Percentiles rank a stretch among this genome's conserved stretches.
Evolutionary conservation across 37 sponge, comb jelly and placozoan species (phyloP).

Genomic region (Hexactinellida sp.): DNA sequence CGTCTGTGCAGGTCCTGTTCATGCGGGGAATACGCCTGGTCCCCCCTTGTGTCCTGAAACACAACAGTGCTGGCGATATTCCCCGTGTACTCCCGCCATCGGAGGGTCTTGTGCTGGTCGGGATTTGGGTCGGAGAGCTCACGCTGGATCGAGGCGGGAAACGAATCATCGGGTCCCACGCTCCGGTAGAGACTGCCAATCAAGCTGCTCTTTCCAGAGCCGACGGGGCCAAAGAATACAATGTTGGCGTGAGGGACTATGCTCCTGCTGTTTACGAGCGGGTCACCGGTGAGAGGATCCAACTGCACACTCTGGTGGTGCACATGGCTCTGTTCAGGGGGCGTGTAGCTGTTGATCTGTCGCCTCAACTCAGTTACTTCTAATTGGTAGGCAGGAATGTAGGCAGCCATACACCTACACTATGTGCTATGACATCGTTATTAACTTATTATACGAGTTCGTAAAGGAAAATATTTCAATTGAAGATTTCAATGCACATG

Average conservation of each 20-base stretch:
- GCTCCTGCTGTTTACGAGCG: not conserved
- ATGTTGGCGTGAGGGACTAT: conserved; percentile 20
- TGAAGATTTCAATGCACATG: no score
- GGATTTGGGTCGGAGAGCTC: conserved; percentile 50
- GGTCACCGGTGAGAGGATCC: conserved; percentile 3
- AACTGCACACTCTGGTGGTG: not conserved
- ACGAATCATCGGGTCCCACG: conserved; percentile 32
- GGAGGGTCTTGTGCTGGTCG: conserved; percentile 64
- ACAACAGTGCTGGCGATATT: conserved; percentile 53
- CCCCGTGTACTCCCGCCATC: conserved; percentile 59
- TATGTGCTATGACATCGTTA: no score
- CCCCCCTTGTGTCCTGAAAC: conserved; percentile 81
- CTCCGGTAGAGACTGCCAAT: conserved; percentile 75
- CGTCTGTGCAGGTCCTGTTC: conserved; percentile 35
- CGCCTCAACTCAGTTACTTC: not conserved
- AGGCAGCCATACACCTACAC: not conserved
- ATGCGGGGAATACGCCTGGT: conserved; percentile 41
- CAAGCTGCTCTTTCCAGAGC: conserved; percentile 80
- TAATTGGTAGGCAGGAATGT: not conserved
- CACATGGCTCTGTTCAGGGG: not conserved
- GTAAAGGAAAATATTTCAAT: no score
- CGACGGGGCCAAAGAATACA: conserved; percentile 75
- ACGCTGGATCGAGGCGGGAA: conserved; percentile 48
- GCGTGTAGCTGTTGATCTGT: not conserved
- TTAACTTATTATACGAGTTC: no score